Base-by-base conservation (phyloP, 92 coral and sea anemone genomes). In the Palythoa grandis region DNA sequence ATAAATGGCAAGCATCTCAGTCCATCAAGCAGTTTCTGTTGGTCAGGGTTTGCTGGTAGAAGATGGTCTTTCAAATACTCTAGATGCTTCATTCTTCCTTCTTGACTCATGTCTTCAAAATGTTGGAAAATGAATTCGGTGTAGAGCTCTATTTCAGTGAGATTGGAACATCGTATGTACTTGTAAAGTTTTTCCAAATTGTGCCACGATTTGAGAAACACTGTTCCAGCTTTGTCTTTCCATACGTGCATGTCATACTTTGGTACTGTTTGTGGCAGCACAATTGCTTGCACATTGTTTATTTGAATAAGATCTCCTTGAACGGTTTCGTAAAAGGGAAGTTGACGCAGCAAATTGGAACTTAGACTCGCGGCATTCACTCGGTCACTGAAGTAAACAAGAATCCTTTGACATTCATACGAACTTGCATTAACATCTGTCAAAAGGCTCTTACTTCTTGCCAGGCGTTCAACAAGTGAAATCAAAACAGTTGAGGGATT, bases 251-350 rank as follows among this genome's bases (percentile, higher is more conserved):
- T 89, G 65, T 85, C 97, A 15, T 77, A 66, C 1, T 58, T 61
- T 11, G 95, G 95, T 11, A 80, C 19, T 16, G 63, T 66, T 15
- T 0, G 6, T 3, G 95, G 88, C 2, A 94, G 88, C 14, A 79
- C 91, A 50, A 70, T 83, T 0, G 87, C 92, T 3, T 50, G 39
- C n/a, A 77, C 63, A 15, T 29, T 29, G 25, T 63, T 13, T 16
- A 90, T 38, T n/a, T 65, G 82, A 48, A 83, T 68, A 58, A 60
- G 79, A 9, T 82, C 74, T 9, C 88, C 98, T 58, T 80, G 87
- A 8, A 89, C 74, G 38, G 93, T 89, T 22, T 22, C 52, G 68
- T 82, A 90, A 19, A 94, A 84, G 11, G 98, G 98, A 9, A 94
- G 90, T 23, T 35, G 40, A 43, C 77, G 87, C 66, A 94, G n/a